Percentiles rank a stretch among this genome's conserved stretches.
phyloP scores from a whole-genome alignment of 2,888 invertebrate genomes.

The Drosophila helvetica region DNA sequence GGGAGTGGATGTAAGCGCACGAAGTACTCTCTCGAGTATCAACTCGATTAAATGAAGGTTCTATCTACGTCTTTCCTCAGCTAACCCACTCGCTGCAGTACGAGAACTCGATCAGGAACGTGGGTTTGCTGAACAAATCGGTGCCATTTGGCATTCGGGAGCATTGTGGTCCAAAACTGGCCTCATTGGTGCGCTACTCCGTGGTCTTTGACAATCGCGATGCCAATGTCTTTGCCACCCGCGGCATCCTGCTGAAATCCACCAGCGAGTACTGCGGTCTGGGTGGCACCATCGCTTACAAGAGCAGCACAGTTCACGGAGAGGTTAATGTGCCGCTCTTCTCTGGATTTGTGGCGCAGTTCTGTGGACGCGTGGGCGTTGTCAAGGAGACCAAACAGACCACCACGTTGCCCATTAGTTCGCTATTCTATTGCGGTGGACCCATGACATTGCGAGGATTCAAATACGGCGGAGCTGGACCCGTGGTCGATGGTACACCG shows the following conservation, averaged over 20 bases:
- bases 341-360: slow-evolving; percentile 82
- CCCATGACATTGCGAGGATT: slow-evolving; percentile 95
- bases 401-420: slow-evolving; percentile 79
- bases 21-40: background rate
- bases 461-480: slow-evolving; percentile 93
- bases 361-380: slow-evolving; percentile 82
- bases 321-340: slow-evolving; percentile 89
- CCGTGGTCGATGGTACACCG: slow-evolving; percentile 90
- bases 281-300: slow-evolving; percentile 95
- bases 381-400: slow-evolving; percentile 79
- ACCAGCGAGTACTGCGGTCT: slow-evolving; percentile 92
- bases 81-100: slow-evolving; percentile 94
- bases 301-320: slow-evolving; percentile 91
- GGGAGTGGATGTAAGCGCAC: slow-evolving; percentile 82
- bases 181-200: slow-evolving; percentile 93
- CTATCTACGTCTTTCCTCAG: slow-evolving; percentile 78
- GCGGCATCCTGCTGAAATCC: slow-evolving; percentile 89
- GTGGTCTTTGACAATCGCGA: slow-evolving; percentile 92
- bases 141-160: slow-evolving; percentile 94
- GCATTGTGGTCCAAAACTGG: slow-evolving; percentile 92
- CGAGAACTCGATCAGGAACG: slow-evolving; percentile 93
- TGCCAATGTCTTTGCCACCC: slow-evolving; percentile 90
- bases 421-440: slow-evolving; percentile 88
- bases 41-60: background rate
- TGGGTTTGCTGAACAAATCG: slow-evolving; percentile 89